These are phyloP conservation scores for Baronia brevicornis DNA, from an alignment of 2,888 invertebrate species.

Conservation along the genomic window DNA sequence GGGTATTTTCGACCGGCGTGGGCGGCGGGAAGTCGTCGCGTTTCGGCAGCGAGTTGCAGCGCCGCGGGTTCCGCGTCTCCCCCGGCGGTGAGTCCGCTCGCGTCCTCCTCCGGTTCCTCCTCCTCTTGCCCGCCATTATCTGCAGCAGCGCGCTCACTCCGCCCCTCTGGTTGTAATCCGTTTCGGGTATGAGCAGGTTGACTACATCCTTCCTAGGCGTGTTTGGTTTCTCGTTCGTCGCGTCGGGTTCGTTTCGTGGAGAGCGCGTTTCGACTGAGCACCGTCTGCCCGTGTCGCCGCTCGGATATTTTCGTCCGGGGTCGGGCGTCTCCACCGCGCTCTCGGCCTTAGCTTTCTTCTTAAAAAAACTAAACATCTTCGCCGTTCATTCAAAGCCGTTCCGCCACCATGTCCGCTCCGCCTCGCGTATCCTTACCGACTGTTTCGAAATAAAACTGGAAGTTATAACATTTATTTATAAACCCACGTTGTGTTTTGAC, in stretches of 20 bases:
- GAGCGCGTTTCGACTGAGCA: slow-evolving; percentile 48
- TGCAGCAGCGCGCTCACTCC: slow-evolving; percentile 59
- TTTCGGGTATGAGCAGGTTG: slow-evolving; percentile 57
- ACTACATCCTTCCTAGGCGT: slow-evolving; percentile 63
- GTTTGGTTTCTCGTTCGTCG: slow-evolving; percentile 37
- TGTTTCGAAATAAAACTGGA: slow-evolving; percentile 30
- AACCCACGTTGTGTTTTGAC: slow-evolving; percentile 3
- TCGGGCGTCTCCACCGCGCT: slow-evolving; percentile 32
- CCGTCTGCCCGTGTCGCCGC: slow-evolving; percentile 25
- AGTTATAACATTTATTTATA: slow-evolving; percentile 6
- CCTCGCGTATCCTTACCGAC: slow-evolving; percentile 32
- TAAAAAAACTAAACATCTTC: slow-evolving; percentile 69
- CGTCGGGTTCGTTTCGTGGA: slow-evolving; percentile 41
- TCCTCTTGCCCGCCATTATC: slow-evolving; percentile 65
- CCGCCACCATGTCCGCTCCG: slow-evolving; percentile 44
- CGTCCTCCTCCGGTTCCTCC: slow-evolving; percentile 43
- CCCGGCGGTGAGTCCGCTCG: slow-evolving; percentile 48
- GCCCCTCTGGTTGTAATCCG: slow-evolving; percentile 55
- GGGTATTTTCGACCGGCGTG: slow-evolving; percentile 54
- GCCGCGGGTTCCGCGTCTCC: slow-evolving; percentile 37
- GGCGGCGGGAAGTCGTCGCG: slow-evolving; percentile 27
- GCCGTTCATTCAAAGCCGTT: slow-evolving; percentile 30
- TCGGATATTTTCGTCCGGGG: slow-evolving; percentile 37
- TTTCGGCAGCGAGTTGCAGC: slow-evolving; percentile 36
- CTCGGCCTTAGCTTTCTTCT: slow-evolving; percentile 62